Evolutionary conservation across 2,888 invertebrate genomes (phyloP), one percentile per base, ranked within the genome.

Genomic region (Sarcophaga caerulescens): DNA sequence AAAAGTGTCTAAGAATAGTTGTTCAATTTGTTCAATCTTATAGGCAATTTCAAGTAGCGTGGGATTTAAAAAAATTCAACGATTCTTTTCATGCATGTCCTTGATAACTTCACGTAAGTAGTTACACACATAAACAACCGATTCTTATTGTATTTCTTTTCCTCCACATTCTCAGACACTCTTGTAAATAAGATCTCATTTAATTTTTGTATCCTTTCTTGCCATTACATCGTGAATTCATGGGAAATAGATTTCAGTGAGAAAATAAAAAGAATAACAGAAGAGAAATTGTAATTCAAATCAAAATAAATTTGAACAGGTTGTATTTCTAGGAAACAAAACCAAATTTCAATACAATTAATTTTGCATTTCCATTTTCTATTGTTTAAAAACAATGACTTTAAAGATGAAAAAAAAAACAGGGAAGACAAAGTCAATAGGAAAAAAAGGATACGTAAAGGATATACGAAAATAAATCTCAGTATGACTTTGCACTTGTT

Each of bases 51-150:
- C 25, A 71, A 71, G 59, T 44, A 71, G 71, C 57, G 59, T 71
- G 35, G 19, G 59, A 71, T 71, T 71, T 19, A 57, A 59, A 25
- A 10, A 35, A 23, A 5, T 44, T 3, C 23, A 68, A 77, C 23
- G n/a, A 25, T 69, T 19, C 45, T 77, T 47, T 14, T n/a, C 35
- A 35, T 35, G 3, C 57, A 17, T 70, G 62, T 35, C 78, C 62
- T 78, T 78, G 69, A 78, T 25, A 60, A 21, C 57, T 25, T 44
- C 35, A 47, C 44, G 69, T 60, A 52, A 62, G 52, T 23, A 44
- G 57, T 65, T 23, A 63, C 12, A 65, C 65, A 65, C 11, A 59
- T 57, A 12, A 44, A 65, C 23, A 66, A n/a, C 45, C 62, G 35
- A 35, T 35, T 73, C 57, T 60, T 69, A 4, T 57, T 57, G 4